phyloP scores from a whole-genome alignment of 2,888 invertebrate species.

The Acrobeloides nanus region DNA sequence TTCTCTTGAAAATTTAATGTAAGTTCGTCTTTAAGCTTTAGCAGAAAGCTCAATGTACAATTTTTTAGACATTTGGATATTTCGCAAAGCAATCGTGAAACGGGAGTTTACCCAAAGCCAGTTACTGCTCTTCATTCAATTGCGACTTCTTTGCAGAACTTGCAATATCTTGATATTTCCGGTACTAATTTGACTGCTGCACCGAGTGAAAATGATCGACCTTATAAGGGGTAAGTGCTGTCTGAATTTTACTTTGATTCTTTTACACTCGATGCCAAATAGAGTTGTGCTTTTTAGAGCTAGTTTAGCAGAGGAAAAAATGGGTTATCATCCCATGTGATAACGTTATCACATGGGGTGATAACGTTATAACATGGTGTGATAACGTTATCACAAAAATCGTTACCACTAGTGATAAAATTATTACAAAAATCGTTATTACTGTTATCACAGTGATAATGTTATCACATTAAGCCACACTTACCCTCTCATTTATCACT shows the following conservation, averaged over 20 bases:
- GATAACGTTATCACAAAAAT: no score
- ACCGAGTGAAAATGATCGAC: slow-evolving; percentile 59
- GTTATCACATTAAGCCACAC: no score
- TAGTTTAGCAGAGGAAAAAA: no score
- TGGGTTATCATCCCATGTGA: no score
- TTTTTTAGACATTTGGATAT: slow-evolving; percentile 71
- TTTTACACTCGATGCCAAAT: slow-evolving; percentile 11
- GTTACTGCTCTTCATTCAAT: slow-evolving; percentile 68
- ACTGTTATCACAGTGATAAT: no score
- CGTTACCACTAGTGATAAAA: no score
- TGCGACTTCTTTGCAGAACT: slow-evolving; percentile 67
- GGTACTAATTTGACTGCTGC: slow-evolving; percentile 84
- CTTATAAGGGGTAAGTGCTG: slow-evolving; percentile 16
- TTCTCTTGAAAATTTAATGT: slow-evolving; percentile 59
- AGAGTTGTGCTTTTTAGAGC: slow-evolving; percentile 5
- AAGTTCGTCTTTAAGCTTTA: slow-evolving; percentile 25
- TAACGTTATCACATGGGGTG: no score
- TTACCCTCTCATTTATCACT: no score
- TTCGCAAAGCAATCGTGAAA: slow-evolving; percentile 62
- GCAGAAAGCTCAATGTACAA: neutral
- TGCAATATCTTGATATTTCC: slow-evolving; percentile 82
- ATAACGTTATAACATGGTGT: no score
- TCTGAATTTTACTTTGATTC: slow-evolving; percentile 7
- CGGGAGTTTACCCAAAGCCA: slow-evolving; percentile 70
- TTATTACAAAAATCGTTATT: no score